Evolutionary conservation across 2,113 vertebrate species (phyloP).

Genomic region (Chionodraco myersi): DNA sequence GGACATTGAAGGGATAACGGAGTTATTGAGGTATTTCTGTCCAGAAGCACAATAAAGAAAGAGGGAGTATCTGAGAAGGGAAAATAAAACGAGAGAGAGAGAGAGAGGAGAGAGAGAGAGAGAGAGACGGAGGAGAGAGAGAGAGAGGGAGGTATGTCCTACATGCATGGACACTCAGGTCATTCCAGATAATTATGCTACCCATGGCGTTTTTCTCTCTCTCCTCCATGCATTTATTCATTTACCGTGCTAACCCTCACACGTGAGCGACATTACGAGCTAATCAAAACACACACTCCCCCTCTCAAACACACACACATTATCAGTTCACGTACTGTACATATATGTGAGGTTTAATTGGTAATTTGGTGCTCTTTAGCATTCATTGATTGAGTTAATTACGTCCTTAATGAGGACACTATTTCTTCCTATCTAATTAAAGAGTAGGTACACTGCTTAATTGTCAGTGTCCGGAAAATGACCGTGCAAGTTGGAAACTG

Average conservation of each 20-base stretch:
- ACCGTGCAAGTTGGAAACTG: constrained; percentile 32
- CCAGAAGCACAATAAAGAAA: constrained; percentile 8
- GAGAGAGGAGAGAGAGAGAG: neutral
- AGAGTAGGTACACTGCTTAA: constrained; percentile 64
- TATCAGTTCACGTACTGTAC: constrained; percentile 15
- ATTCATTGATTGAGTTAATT: constrained; percentile 68
- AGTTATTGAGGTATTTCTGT: constrained; percentile 17
- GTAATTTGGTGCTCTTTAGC: constrained; percentile 37
- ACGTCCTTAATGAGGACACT: constrained; percentile 62
- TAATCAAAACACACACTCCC: constrained; percentile 1
- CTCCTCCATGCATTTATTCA: constrained; percentile 35
- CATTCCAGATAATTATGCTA: constrained; percentile 57
- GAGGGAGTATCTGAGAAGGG: neutral
- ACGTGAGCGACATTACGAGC: neutral
- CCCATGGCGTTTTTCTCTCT: constrained; percentile 30
- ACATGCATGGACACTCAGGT: constrained; percentile 70
- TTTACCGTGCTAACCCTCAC: constrained; percentile 42
- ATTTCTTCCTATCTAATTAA: constrained; percentile 64
- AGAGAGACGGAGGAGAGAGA: neutral
- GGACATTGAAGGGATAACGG: neutral
- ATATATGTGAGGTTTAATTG: constrained; percentile 57
- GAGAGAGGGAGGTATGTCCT: constrained; percentile 43
- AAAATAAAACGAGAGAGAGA: neutral
- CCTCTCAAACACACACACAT: constrained; percentile 3
- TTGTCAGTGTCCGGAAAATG: constrained; percentile 62